These are phyloP conservation scores for Ctenicera cuprea DNA, from an alignment of 2,888 invertebrate species.

Conservation along the genomic window DNA sequence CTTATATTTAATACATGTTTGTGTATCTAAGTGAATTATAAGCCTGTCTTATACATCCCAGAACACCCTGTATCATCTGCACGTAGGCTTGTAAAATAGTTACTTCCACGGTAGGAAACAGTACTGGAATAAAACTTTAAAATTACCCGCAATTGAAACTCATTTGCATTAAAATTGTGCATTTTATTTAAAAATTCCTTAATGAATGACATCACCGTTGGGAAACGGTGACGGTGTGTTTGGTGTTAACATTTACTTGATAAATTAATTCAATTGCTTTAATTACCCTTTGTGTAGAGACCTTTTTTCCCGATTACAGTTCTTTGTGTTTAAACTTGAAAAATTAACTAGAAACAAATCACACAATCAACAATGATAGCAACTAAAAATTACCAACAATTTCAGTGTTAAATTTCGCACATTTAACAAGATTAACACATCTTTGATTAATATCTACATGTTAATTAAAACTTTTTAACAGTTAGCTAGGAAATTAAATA, in stretches of 20 bases:
- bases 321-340: not conserved
- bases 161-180: not conserved
- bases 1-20: too few species aligned
- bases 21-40: too few species aligned
- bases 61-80: too few species aligned
- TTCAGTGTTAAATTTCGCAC: not conserved
- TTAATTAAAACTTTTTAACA: not conserved
- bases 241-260: conserved; percentile 3
- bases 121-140: too few species aligned
- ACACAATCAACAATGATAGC: not conserved
- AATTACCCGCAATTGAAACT: not conserved
- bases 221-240: not conserved
- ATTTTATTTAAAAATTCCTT: conserved; percentile 5
- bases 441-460: not conserved
- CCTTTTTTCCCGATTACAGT: not conserved
- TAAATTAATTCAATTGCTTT: not conserved
- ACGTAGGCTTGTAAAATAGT: too few species aligned
- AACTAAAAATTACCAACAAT: too few species aligned
- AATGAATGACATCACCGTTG: not conserved
- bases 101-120: not conserved
- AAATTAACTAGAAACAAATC: not conserved
- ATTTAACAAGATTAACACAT: too few species aligned
- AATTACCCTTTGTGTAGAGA: conserved; percentile 2
- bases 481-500: not conserved
- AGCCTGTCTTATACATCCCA: too few species aligned